A percentile compares a stretch with the other conserved stretches of the same genome.
Conservation (phyloP, 2,888 invertebrate genomes). For the Eretmocerus hayati region DNA sequence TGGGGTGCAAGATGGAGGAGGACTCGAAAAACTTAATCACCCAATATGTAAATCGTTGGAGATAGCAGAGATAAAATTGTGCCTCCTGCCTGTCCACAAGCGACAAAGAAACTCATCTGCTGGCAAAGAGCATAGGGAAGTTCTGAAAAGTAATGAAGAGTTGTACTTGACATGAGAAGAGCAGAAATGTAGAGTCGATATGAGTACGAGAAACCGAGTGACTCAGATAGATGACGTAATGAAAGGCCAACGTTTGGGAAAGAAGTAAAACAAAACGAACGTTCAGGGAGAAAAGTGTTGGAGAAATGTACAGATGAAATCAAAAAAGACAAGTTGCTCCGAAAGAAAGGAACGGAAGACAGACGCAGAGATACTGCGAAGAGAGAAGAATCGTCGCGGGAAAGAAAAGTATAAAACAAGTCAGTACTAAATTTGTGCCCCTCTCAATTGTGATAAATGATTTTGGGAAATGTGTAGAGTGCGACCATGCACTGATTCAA, state of each 20-base stretch:
- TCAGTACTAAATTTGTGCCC: constrained; percentile 18
- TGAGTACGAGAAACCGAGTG: constrained; percentile 34
- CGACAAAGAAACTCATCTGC: constrained; percentile 43
- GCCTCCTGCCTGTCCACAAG: constrained; percentile 44
- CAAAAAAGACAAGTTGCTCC: constrained; percentile 43
- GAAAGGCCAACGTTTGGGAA: constrained; percentile 46
- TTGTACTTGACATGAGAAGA: constrained; percentile 41
- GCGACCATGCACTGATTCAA: too few species aligned
- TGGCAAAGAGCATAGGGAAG: constrained; percentile 38
- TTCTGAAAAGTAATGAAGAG: constrained; percentile 38
- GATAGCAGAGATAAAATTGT: constrained; percentile 55
- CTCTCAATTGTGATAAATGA: too few species aligned
- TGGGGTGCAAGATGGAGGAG: constrained; percentile 46
- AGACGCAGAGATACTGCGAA: constrained; percentile 41
- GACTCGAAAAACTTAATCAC: constrained; percentile 44
- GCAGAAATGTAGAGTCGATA: constrained; percentile 34
- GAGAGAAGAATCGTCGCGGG: constrained; percentile 40
- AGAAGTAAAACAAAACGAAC: constrained; percentile 45
- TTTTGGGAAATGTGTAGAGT: too few species aligned
- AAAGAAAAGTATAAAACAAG: constrained; percentile 43
- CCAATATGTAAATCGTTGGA: constrained; percentile 58
- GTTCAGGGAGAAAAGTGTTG: constrained; percentile 16
- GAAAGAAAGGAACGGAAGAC: constrained; percentile 42
- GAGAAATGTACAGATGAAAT: constrained; percentile 44
- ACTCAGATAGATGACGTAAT: constrained; percentile 35